These are phyloP conservation scores for Ceratitis capitata DNA, from an alignment of 1,140 invertebrate genomes.

Conservation along the genomic window DNA sequence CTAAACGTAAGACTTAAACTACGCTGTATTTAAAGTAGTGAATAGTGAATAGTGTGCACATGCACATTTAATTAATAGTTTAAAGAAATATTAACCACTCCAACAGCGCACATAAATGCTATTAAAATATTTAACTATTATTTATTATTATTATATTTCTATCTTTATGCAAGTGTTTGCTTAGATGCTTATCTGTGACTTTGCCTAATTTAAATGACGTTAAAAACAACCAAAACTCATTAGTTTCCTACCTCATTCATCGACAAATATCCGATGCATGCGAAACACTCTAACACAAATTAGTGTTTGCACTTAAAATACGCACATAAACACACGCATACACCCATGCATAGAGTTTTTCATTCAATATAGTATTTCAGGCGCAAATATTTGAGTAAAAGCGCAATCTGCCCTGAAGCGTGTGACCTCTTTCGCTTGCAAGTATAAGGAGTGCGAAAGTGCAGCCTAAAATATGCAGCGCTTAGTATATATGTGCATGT, in stretches of 20 bases:
- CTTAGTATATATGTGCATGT: neutral
- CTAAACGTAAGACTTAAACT: too few relatives aligned
- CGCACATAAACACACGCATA: neutral
- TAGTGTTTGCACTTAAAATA: neutral
- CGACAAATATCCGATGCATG: neutral
- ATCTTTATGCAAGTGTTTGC: too few relatives aligned
- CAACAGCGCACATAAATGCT: too few relatives aligned
- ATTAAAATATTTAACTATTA: too few relatives aligned
- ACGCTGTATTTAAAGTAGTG: too few relatives aligned
- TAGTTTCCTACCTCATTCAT: neutral
- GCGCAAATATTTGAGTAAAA: constrained; percentile 25
- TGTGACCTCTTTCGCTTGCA: constrained; percentile 19
- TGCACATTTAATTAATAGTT: too few relatives aligned
- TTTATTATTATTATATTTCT: too few relatives aligned
- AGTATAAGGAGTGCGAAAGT: neutral
- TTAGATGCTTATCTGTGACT: too few relatives aligned
- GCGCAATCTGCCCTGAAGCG: constrained; percentile 9
- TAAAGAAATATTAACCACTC: too few relatives aligned
- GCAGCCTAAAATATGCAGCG: neutral
- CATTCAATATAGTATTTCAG: neutral
- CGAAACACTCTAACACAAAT: neutral
- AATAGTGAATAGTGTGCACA: too few relatives aligned
- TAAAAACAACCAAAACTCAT: neutral
- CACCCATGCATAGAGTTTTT: too few relatives aligned
- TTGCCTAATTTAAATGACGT: neutral